These are phyloP conservation scores for Cettia cetti DNA, from an alignment of 2,113 vertebrate genomes.

Conservation along the genomic window DNA sequence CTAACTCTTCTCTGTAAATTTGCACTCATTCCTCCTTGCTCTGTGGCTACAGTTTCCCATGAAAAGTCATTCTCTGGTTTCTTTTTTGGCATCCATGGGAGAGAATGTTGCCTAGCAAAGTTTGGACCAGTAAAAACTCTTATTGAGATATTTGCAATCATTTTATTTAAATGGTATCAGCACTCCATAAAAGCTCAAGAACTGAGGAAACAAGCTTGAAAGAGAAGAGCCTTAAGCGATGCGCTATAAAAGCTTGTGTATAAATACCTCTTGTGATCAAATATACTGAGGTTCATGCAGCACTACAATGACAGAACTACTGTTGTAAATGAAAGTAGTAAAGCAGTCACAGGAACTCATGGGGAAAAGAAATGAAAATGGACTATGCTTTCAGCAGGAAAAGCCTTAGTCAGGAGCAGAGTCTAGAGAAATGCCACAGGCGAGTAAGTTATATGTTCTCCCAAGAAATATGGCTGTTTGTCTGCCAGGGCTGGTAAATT, in stretches of 20 bases:
- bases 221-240: background rate
- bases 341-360: background rate
- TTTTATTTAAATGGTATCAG: background rate
- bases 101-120: background rate
- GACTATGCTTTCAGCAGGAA: background rate
- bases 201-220: background rate
- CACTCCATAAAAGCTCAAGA: background rate
- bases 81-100: background rate
- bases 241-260: background rate
- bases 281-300: background rate
- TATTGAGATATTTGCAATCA: background rate
- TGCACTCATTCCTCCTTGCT: background rate
- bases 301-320: background rate
- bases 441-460: background rate
- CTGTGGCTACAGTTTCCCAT: background rate
- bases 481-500: background rate
- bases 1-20: background rate
- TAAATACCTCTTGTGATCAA: background rate
- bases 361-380: background rate
- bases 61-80: background rate
- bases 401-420: background rate
- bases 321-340: background rate
- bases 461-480: background rate
- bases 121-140: background rate
- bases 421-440: background rate